Evolutionary conservation across 2,113 vertebrate species (phyloP).

Genomic region (Grammomys surdaster): DNA sequence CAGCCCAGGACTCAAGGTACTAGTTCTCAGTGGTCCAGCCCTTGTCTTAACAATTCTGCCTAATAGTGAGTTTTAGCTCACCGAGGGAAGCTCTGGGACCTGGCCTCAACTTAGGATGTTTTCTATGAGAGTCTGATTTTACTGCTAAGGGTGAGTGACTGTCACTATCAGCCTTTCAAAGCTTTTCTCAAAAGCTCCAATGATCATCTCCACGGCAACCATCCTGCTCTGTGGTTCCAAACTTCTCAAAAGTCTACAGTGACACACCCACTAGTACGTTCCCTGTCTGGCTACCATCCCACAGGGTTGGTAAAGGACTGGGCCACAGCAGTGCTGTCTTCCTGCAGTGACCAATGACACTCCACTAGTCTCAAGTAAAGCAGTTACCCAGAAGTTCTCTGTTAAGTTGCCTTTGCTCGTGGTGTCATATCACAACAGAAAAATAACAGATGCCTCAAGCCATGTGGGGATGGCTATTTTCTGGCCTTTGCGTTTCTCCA

Average conservation of each 20-base stretch:
- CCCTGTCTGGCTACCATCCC: not conserved
- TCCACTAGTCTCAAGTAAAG: not conserved
- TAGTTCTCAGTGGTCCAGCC: not conserved
- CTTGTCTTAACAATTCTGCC: not conserved
- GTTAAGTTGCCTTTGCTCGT: not conserved
- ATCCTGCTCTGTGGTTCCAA: not conserved
- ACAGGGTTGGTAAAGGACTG: not conserved
- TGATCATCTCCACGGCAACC: not conserved
- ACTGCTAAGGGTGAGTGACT: not conserved
- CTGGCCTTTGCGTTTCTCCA: slow-evolving; percentile 4
- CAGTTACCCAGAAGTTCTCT: not conserved
- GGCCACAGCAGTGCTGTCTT: not conserved
- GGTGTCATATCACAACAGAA: not conserved
- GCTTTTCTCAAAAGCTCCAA: not conserved
- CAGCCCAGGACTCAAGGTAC: not conserved
- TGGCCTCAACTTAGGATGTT: not conserved
- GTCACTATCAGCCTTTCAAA: not conserved
- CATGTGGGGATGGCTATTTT: not conserved
- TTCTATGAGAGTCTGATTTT: not conserved
- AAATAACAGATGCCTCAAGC: not conserved
- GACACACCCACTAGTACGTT: not conserved
- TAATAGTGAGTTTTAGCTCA: not conserved
- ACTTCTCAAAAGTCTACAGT: not conserved
- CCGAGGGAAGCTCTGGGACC: not conserved
- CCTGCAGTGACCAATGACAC: not conserved